A percentile compares a stretch with the other conserved stretches of the same genome.
phyloP scores from a whole-genome alignment of 2,888 invertebrate genomes.

The Dryococelus australis region DNA sequence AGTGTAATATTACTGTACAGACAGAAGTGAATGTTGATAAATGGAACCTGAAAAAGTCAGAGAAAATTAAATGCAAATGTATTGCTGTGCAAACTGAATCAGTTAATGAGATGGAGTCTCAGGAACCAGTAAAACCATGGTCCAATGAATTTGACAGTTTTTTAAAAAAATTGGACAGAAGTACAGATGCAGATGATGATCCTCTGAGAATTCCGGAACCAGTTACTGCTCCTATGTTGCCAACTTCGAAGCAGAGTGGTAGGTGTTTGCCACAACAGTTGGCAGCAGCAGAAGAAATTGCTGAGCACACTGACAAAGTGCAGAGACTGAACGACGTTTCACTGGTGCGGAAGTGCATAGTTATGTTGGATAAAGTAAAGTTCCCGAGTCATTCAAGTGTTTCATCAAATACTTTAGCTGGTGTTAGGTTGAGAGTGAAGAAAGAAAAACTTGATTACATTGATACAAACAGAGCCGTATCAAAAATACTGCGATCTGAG shows the following conservation, averaged over 20 bases:
- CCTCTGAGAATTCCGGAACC: not conserved
- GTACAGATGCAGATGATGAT: not conserved
- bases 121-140: not conserved
- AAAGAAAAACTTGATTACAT: not conserved
- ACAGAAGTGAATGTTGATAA: not conserved
- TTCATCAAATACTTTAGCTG: not conserved
- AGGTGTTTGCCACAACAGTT: not conserved
- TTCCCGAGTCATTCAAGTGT: not conserved
- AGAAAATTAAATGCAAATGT: not conserved
- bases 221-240: not conserved
- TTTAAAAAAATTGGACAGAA: not conserved
- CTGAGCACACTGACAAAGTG: not conserved
- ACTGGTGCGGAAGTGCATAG: not conserved
- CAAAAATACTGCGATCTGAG: not conserved
- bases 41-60: not conserved
- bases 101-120: too few species aligned
- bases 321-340: not conserved
- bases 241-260: not conserved
- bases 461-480: not conserved
- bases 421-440: not conserved
- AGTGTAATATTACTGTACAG: not conserved
- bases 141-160: constrained; percentile 3
- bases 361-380: not conserved
- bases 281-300: not conserved
- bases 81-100: not conserved